Conservation (phyloP, 1,140 invertebrate genomes). For the Panonychus citri region DNA sequence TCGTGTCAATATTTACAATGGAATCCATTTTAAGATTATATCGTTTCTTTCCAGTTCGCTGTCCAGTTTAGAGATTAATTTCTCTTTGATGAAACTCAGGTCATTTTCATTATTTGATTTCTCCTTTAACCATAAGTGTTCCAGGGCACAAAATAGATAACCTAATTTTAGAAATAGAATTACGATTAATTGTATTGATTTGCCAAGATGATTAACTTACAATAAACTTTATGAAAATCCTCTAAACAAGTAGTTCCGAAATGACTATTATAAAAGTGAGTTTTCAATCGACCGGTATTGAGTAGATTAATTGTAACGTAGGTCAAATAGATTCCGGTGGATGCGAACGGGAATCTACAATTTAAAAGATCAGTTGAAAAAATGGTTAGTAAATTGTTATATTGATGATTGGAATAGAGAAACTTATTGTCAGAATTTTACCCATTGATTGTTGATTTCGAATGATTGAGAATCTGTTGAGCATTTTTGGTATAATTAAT, state of each 20-base stretch:
- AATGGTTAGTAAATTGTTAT: too few relatives aligned
- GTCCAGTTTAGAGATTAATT: too few relatives aligned
- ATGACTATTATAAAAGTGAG: slow-evolving; percentile 69
- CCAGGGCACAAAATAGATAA: slow-evolving; percentile 79
- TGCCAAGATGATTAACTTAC: slow-evolving; percentile 23
- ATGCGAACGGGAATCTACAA: slow-evolving; percentile 40
- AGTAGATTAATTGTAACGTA: slow-evolving; percentile 61
- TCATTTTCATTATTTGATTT: slow-evolving; percentile 84
- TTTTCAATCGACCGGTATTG: slow-evolving; percentile 54
- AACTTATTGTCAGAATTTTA: too few relatives aligned
- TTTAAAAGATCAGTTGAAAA: background rate
- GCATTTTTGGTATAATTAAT: slow-evolving; percentile 51
- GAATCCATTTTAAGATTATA: too few relatives aligned
- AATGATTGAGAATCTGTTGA: slow-evolving; percentile 57
- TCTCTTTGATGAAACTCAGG: slow-evolving; percentile 57
- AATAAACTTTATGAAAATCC: slow-evolving; percentile 79
- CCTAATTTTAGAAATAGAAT: slow-evolving; percentile 16
- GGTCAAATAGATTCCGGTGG: slow-evolving; percentile 70
- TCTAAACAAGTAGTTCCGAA: slow-evolving; percentile 28
- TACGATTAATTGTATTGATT: too few relatives aligned
- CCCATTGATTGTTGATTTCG: too few relatives aligned
- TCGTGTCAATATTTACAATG: too few relatives aligned
- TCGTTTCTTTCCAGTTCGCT: too few relatives aligned
- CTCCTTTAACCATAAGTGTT: slow-evolving; percentile 69
- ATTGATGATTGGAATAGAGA: too few relatives aligned